phyloP scores from a whole-genome alignment of 1,140 invertebrate genomes.

The Drosophila bocki region DNA sequence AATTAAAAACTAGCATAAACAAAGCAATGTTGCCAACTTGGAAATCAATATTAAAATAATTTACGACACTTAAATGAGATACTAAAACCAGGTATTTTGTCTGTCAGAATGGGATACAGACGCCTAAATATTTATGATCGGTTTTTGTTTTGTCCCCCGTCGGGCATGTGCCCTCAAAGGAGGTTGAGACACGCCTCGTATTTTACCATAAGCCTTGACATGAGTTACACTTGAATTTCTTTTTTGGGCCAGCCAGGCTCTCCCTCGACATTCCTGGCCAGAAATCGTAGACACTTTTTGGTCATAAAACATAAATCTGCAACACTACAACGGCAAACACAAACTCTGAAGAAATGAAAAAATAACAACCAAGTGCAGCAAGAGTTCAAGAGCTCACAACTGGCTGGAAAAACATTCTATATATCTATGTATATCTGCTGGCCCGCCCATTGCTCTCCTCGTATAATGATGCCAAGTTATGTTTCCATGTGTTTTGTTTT shows the following conservation, averaged over 20 bases:
- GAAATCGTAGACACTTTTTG: constrained; percentile 53
- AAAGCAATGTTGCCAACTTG: not conserved
- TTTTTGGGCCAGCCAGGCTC: constrained; percentile 17
- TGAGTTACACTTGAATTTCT: constrained; percentile 39
- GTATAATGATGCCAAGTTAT: constrained; percentile 71
- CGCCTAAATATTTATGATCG: not conserved
- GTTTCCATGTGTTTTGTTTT: constrained; percentile 54
- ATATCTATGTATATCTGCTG: constrained; percentile 20
- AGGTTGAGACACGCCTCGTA: constrained; percentile 7
- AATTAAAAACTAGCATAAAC: not conserved
- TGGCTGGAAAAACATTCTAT: constrained; percentile 33
- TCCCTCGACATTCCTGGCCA: constrained; percentile 15
- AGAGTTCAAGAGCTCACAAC: constrained; percentile 63
- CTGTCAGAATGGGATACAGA: not conserved
- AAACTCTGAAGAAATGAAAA: constrained; percentile 19
- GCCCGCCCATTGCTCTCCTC: constrained; percentile 10
- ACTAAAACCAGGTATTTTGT: not conserved
- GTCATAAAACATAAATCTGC: constrained; percentile 76
- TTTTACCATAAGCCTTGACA: constrained; percentile 40
- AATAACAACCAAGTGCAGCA: constrained; percentile 47
- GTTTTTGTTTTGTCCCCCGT: not conserved
- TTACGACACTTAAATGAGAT: constrained; percentile 2
- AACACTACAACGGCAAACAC: constrained; percentile 26
- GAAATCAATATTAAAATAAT: not conserved
- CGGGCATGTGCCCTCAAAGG: not conserved